Percentiles rank a stretch among this genome's conserved stretches.
phyloP scores from a whole-genome alignment of 2,113 vertebrate species.

The Galbula dea region DNA sequence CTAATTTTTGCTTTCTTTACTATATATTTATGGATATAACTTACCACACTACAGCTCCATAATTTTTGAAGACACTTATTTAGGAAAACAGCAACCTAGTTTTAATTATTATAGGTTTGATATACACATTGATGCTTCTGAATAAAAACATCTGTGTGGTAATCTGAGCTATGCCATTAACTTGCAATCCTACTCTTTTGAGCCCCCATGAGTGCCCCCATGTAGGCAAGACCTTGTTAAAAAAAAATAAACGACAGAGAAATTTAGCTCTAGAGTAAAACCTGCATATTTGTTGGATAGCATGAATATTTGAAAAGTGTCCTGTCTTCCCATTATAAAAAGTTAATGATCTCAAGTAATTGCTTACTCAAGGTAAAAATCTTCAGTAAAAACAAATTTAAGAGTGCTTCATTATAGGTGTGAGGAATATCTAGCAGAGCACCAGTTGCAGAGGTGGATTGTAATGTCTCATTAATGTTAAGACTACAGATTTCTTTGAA shows the following conservation, averaged over 20 bases:
- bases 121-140: not conserved
- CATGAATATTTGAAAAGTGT: constrained; percentile 17
- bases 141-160: not conserved
- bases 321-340: constrained; percentile 21
- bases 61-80: not conserved
- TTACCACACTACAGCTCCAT: not conserved
- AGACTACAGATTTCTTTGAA: not conserved
- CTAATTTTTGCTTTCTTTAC: not conserved
- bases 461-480: not conserved
- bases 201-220: not conserved
- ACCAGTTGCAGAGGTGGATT: not conserved
- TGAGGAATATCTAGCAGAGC: not conserved
- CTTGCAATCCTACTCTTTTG: not conserved
- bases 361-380: constrained; percentile 35
- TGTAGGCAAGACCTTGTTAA: not conserved
- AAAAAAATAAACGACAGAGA: not conserved
- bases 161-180: not conserved
- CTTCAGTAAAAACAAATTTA: not conserved
- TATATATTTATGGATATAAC: not conserved
- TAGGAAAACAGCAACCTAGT: not conserved
- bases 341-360: constrained; percentile 14
- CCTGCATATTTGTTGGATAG: not conserved
- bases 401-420: not conserved
- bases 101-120: not conserved
- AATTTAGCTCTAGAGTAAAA: not conserved